Percentiles rank a stretch among this genome's conserved stretches.
These are phyloP conservation scores for Cremastobaeus sp. DNA, from an alignment of 2,888 invertebrate genomes.

Conservation along the genomic window DNA sequence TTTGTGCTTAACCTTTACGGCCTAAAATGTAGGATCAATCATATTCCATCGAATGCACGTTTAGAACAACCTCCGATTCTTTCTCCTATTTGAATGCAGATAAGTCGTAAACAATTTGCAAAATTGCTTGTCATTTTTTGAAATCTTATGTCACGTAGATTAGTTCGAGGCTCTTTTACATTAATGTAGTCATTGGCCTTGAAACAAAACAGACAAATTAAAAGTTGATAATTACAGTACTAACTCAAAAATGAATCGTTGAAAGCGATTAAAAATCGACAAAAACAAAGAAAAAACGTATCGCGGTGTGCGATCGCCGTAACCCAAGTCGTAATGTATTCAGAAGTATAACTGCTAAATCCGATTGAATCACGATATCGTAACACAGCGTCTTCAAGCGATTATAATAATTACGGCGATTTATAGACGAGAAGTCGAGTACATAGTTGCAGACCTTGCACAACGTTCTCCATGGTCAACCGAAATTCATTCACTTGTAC, in stretches of 20 bases:
- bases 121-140: no score
- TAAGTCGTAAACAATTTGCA: no score
- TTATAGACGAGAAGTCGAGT: constrained; percentile 31
- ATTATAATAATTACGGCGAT: constrained; percentile 31
- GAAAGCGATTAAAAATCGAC: not conserved
- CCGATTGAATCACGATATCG: constrained; percentile 32
- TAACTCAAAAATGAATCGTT: not conserved
- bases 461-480: constrained; percentile 32
- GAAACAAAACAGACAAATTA: constrained; percentile 25
- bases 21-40: no score
- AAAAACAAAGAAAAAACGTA: constrained; percentile 16
- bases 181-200: constrained; percentile 24
- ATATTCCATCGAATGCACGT: no score
- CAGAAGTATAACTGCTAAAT: constrained; percentile 40
- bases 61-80: no score
- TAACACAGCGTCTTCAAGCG: constrained; percentile 22
- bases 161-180: no score
- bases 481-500: constrained; percentile 20
- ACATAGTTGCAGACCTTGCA: constrained; percentile 47
- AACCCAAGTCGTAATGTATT: constrained; percentile 39
- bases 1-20: no score
- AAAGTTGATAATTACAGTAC: constrained; percentile 29
- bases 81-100: no score
- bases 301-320: constrained; percentile 23
- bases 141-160: no score